phyloP scores from a whole-genome alignment of 2,888 invertebrate species.

The Drosophila pseudotakahashii region DNA sequence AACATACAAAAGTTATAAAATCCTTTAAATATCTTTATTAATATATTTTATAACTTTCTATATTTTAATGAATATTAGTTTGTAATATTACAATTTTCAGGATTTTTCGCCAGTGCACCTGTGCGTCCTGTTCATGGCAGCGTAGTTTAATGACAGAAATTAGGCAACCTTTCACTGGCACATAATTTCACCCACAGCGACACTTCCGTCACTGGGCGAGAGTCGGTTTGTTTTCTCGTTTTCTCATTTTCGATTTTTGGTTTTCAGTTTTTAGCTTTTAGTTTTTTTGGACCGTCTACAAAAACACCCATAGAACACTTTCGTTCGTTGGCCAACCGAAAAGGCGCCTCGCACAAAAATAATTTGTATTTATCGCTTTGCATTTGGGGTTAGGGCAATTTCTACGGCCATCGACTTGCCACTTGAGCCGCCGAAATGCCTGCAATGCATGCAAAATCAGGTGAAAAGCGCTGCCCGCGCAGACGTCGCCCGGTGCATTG shows the following conservation, averaged over 20 bases:
- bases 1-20: too few relatives aligned
- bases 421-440: conserved; percentile 35
- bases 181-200: conserved; percentile 62
- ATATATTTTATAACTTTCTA: background rate
- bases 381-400: conserved; percentile 72
- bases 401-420: conserved; percentile 48
- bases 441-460: conserved; percentile 63
- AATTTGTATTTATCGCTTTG: conserved; percentile 33
- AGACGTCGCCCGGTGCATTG: conserved; percentile 67
- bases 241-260: conserved; percentile 6
- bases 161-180: conserved; percentile 69
- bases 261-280: background rate
- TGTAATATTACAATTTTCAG: background rate
- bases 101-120: conserved; percentile 3
- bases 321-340: conserved; percentile 39
- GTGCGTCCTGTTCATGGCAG: conserved; percentile 19
- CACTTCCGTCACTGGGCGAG: conserved; percentile 43
- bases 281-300: conserved; percentile 18
- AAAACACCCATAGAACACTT: conserved; percentile 60
- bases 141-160: conserved; percentile 53
- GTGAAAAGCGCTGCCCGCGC: conserved; percentile 59
- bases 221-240: conserved; percentile 27
- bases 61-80: too few relatives aligned
- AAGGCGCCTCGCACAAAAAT: conserved; percentile 30
- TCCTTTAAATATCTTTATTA: too few relatives aligned